phyloP scores from a whole-genome alignment of 2,797 vertebrate species.

The Euphonia xanthogaster region DNA sequence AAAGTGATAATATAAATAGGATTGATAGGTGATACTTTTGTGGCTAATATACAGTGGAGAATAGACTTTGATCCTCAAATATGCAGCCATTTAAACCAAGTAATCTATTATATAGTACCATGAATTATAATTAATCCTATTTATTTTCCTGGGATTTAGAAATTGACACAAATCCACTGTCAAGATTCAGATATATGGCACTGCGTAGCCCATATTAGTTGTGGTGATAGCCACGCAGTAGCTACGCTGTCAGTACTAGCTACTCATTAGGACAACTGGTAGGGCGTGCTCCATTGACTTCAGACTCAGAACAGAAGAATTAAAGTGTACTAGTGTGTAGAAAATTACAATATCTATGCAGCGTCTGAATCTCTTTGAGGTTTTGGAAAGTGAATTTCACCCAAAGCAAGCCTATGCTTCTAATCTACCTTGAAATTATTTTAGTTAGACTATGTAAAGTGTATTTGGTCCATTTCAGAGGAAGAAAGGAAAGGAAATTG shows the following conservation, averaged over 20 bases:
- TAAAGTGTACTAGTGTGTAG: not conserved
- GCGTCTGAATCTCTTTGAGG: conserved; percentile 38
- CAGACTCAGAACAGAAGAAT: not conserved
- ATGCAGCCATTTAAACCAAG: not conserved
- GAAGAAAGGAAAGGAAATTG: not conserved
- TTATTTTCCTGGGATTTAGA: not conserved
- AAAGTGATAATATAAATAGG: not conserved
- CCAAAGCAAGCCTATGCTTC: not conserved
- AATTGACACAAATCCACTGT: not conserved
- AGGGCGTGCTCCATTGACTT: not conserved
- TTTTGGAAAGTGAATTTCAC: conserved; percentile 30
- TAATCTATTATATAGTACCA: not conserved
- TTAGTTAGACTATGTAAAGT: not conserved
- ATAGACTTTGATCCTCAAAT: not conserved
- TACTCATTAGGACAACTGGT: not conserved
- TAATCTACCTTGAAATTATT: conserved; percentile 56
- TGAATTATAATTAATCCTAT: not conserved
- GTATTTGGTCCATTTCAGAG: not conserved
- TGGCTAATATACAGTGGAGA: not conserved
- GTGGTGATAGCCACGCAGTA: not conserved
- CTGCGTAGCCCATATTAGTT: not conserved
- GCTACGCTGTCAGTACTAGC: not conserved
- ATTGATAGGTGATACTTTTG: not conserved
- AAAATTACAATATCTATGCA: not conserved
- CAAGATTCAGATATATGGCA: not conserved